Evolutionary conservation across 2,888 invertebrate genomes (phyloP), one percentile per base, ranked within the genome.

Genomic region (Callosobruchus maculatus): DNA sequence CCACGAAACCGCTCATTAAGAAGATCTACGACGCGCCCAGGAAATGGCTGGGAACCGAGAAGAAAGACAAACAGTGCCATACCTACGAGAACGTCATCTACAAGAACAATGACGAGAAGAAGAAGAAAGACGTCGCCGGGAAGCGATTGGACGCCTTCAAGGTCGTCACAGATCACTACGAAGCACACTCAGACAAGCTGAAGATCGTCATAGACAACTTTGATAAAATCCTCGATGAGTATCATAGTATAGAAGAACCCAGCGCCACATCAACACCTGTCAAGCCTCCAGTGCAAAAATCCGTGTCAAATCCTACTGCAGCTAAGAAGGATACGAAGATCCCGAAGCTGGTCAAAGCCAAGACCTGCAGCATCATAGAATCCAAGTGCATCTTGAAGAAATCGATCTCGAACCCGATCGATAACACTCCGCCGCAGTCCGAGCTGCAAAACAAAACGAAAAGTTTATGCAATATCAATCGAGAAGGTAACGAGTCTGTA

Each of bases 351-450:
- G 90, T 92, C 81, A 93, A 93, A 84, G 91, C 93, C 0, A 92
- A 92, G 83, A 93, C 93, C 79, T 92, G 92, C 84, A 91, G 91
- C 82, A 92, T 92, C 75, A 92, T 92, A 73, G 92, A 92, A 85
- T 92, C 92, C 0, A 90, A 91, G 76, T 93, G 92, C 83, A 91
- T 92, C 79, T 85, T 92, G 72, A 91, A 92, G 83, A 91, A 91
- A 83, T 86, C 88, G 13, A 88, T 88, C 80, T 90, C 90, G 2
- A 88, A 88, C 80, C 87, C 89, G 0, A 84, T 88, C 75, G 85
- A 85, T 78, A 84, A 75, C 0, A 71, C 67, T 9, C 21, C 68
- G 20, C 13, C 21, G 26, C 9, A 49, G 20, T 70, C 69, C 22
- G 71, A 66, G 0, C 30, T 76, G 69, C 71, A 73, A 73, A 74